A percentile compares a stretch with the other conserved stretches of the same genome.
These are phyloP conservation scores for Henricia sp. DNA, from an alignment of 53 echinoderm and acorn worm species.

Conservation along the genomic window DNA sequence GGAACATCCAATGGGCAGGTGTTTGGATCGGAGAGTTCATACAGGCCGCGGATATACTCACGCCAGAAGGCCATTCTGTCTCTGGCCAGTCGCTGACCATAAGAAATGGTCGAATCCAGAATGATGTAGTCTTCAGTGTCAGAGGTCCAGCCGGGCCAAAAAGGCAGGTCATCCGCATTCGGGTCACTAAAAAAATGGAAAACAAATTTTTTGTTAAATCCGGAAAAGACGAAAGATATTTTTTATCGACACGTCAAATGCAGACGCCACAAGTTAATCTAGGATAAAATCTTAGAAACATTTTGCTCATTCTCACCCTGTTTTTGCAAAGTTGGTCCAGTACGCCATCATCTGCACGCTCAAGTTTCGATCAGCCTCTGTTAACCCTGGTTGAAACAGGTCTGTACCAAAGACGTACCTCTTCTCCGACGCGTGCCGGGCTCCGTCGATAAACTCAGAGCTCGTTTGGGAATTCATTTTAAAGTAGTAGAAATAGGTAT, in stretches of 20 bases:
- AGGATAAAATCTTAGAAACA: neutral
- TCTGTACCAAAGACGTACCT: conserved; percentile 57
- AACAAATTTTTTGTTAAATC: neutral
- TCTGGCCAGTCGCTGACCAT: conserved; percentile 11
- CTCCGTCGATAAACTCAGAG: conserved; percentile 23
- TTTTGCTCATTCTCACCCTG: conserved; percentile 72
- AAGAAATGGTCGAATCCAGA: conserved; percentile 18
- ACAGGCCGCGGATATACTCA: conserved; percentile 42
- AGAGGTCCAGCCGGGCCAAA: conserved; percentile 46
- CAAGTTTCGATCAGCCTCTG: conserved; percentile 59
- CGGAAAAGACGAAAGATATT: too few relatives aligned
- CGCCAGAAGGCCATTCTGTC: conserved; percentile 50
- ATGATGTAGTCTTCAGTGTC: conserved; percentile 50
- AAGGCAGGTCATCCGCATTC: conserved; percentile 28
- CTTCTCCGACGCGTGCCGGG: conserved; percentile 69
- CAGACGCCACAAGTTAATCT: neutral
- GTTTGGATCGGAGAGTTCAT: neutral
- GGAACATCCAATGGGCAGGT: conserved; percentile 26
- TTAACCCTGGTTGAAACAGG: conserved; percentile 62
- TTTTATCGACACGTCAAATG: neutral
- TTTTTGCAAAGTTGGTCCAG: conserved; percentile 96
- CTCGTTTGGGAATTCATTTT: neutral
- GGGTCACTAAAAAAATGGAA: conserved; percentile 50
- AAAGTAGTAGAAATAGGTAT: neutral
- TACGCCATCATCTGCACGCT: conserved; percentile 74